Percentiles rank a stretch among this genome's conserved stretches.
phyloP scores from a whole-genome alignment of 2,113 vertebrate genomes.

The Callaeas wilsoni region DNA sequence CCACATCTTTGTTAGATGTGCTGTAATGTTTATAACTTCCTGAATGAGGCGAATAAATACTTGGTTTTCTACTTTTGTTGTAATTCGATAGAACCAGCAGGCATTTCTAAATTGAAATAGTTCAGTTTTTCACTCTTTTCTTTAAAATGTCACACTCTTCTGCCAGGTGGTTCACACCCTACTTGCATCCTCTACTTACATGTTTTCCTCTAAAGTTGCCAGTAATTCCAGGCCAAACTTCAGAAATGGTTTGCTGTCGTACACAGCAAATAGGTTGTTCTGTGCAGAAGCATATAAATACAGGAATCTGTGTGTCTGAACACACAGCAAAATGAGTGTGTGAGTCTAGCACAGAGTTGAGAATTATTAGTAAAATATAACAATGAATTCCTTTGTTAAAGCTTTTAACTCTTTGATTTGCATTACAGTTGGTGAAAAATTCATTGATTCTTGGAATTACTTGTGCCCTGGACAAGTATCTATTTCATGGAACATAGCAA shows the following conservation, averaged over 20 bases:
- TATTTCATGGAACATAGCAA: background rate
- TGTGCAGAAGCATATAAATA: background rate
- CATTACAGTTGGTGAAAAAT: background rate
- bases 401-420: background rate
- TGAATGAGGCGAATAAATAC: background rate
- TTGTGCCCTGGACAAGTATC: background rate
- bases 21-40: background rate
- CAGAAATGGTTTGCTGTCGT: background rate
- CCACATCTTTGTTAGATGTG: background rate
- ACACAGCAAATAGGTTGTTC: background rate
- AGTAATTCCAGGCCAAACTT: background rate
- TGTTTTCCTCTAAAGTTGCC: background rate
- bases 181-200: background rate
- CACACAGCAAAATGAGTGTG: background rate
- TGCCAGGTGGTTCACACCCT: background rate
- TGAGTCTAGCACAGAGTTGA: background rate
- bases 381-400: background rate
- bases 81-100: background rate
- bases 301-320: background rate
- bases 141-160: background rate
- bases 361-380: background rate
- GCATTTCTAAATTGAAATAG: background rate
- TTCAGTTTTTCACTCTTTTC: background rate
- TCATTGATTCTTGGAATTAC: background rate
- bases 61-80: background rate